Conservation (phyloP, 2,113 vertebrate genomes). For the Raja brachyura region DNA sequence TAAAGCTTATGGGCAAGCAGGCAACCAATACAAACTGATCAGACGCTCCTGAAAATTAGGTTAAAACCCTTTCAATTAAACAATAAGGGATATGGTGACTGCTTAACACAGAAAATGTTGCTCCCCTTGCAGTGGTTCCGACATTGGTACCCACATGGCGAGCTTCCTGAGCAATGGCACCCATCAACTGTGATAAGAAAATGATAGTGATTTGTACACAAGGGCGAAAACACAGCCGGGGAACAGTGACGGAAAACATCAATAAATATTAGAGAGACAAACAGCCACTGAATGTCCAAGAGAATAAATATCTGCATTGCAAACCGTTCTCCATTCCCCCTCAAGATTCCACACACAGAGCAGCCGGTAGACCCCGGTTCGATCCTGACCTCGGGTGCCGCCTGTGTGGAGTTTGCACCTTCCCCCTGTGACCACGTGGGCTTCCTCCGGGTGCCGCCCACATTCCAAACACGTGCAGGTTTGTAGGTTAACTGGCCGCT, state of each 20-base stretch:
- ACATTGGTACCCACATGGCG: not conserved
- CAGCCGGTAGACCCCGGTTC: too few relatives aligned
- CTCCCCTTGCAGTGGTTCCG: not conserved
- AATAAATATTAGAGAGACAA: not conserved
- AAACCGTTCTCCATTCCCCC: not conserved
- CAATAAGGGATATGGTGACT: not conserved
- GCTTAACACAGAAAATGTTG: not conserved
- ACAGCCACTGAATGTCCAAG: not conserved
- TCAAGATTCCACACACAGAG: too few relatives aligned
- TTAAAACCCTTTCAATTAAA: not conserved
- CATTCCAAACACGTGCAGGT: too few relatives aligned
- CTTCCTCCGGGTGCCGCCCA: too few relatives aligned
- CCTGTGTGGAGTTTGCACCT: too few relatives aligned
- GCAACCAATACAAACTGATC: too few relatives aligned
- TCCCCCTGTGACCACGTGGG: too few relatives aligned
- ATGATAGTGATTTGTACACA: not conserved
- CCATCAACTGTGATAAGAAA: not conserved
- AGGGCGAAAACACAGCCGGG: not conserved
- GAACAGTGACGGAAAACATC: not conserved
- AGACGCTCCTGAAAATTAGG: not conserved
- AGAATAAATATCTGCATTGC: not conserved
- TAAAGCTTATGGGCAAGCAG: not conserved
- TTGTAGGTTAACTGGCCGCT: too few relatives aligned
- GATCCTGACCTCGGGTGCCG: too few relatives aligned
- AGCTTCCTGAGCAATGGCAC: not conserved